phyloP scores from a whole-genome alignment of 2,113 vertebrate species.

The Thamnaconus septentrionalis region DNA sequence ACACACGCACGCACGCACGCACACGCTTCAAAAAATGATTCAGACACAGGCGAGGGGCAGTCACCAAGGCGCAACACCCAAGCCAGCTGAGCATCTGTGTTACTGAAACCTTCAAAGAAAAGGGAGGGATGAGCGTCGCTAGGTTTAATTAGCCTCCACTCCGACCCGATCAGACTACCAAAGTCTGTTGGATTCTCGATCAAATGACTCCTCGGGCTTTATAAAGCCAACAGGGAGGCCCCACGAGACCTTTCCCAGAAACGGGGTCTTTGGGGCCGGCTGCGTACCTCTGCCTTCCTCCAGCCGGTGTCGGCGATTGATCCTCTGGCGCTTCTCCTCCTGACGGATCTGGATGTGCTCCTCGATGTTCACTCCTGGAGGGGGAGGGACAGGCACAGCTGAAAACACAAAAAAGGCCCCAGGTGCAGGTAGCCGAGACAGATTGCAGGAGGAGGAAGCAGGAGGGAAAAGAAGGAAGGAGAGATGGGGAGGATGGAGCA shows the following conservation, averaged over 20 bases:
- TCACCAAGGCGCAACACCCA: conserved; percentile 61
- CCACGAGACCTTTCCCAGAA: neutral
- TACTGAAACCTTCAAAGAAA: conserved; percentile 11
- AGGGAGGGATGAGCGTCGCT: conserved; percentile 8
- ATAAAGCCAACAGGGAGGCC: conserved; percentile 5
- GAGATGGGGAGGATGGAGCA: conserved; percentile 51
- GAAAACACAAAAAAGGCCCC: conserved; percentile 66
- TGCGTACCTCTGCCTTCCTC: conserved; percentile 94
- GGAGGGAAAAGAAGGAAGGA: conserved; percentile 9
- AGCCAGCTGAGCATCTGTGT: conserved; percentile 42
- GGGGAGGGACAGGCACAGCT: conserved; percentile 95
- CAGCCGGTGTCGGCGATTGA: conserved; percentile 90
- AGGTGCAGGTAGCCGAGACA: conserved; percentile 60
- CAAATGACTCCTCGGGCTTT: neutral
- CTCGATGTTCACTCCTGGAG: conserved; percentile 97
- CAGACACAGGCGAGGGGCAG: conserved; percentile 62
- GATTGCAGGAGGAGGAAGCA: conserved; percentile 35
- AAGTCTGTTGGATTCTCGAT: conserved; percentile 4
- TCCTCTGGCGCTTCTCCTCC: conserved; percentile 95
- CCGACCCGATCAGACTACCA: conserved; percentile 2
- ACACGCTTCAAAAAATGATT: conserved; percentile 55
- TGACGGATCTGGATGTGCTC: conserved; percentile 96
- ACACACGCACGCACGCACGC: conserved; percentile 20
- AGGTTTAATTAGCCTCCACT: conserved; percentile 3
- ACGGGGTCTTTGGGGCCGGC: neutral